Evolutionary conservation across 1,140 invertebrate genomes (phyloP), one percentile per base, ranked within the genome.

Genomic region (Drosophila subpulchrella): DNA sequence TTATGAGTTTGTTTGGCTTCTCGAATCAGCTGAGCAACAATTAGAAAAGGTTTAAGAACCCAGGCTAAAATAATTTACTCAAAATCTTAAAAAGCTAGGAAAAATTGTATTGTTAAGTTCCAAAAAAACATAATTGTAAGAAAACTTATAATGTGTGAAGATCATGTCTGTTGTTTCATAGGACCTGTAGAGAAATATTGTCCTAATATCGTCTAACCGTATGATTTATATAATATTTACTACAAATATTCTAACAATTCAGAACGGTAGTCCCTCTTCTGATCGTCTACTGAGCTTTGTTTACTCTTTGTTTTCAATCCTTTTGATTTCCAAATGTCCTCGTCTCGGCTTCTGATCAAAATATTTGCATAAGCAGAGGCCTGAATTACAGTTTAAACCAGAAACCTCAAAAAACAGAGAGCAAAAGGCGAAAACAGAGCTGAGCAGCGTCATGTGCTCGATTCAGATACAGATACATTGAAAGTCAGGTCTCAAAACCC

Each of bases 361-460:
- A 86, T 86, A 86, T 86, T 86, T 86, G 82, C 82, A 86, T 86
- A 86, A 83, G 71, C 82, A 75, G 60, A 41, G 67, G 63, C 70
- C 75, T 59, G 78, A 88, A 82, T 81, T 81, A 81, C 81, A 82
- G 82, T 82, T 85, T 24, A 58, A 41, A 65, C 54, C 65, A 59
- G 38, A 47, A 75, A 65, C 56, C 55, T 63, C 32, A 38, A 46
- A 50, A 10, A 15, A 15, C 41, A 24, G 44, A 51, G 57, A 38
- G 17, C 24, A 42, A 20, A 53, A 47, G 38, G 53, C 42, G 24
- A 30, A 56, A 27, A 54, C 15, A 42, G 27, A 42, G 48, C 30
- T 20, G 46, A 60, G 44, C n/a, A 72, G 80, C 84, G 84, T 88
- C 84, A 88, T 88, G 77, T 88, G 84, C 65, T 51, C 61, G 34